Evolutionary conservation across 2,888 invertebrate genomes (phyloP).

Genomic region (Oscheius sp.): DNA sequence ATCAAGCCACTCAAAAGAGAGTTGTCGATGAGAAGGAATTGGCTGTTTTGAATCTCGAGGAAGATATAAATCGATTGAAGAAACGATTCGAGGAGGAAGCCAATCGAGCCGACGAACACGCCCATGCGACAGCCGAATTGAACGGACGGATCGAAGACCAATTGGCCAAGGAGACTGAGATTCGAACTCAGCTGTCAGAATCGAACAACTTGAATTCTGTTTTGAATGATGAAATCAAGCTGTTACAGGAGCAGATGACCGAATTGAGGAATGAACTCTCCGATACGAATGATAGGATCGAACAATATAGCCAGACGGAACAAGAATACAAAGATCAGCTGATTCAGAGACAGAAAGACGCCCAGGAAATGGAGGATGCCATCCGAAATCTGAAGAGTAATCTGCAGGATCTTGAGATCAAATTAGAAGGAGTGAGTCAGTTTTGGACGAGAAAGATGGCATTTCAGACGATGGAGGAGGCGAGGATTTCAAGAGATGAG

Average conservation of each 20-base stretch:
- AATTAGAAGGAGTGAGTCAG: constrained; percentile 32
- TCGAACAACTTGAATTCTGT: constrained; percentile 18
- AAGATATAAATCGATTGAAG: constrained; percentile 32
- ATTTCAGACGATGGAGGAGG: constrained; percentile 27
- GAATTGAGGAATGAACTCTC: constrained; percentile 34
- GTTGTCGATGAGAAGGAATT: constrained; percentile 39
- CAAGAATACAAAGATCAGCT: constrained; percentile 5
- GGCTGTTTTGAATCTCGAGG: constrained; percentile 32
- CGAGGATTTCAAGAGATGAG: constrained; percentile 6
- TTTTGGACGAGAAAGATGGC: not conserved
- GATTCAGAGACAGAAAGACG: not conserved
- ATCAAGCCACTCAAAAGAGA: constrained; percentile 36
- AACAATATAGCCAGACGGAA: constrained; percentile 16
- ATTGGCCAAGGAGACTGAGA: constrained; percentile 40
- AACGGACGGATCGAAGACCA: constrained; percentile 38
- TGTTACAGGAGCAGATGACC: constrained; percentile 19
- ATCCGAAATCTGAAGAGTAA: constrained; percentile 23
- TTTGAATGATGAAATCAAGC: constrained; percentile 23
- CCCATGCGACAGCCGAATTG: constrained; percentile 35
- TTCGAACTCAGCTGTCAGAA: constrained; percentile 40
- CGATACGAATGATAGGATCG: constrained; percentile 32
- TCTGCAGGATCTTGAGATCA: constrained; percentile 38
- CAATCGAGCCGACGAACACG: constrained; percentile 36
- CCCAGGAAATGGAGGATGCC: constrained; percentile 14
- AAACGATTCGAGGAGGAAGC: constrained; percentile 35